phyloP scores from a whole-genome alignment of 2,797 vertebrate genomes.

The Cryptoblepharus egeriae region DNA sequence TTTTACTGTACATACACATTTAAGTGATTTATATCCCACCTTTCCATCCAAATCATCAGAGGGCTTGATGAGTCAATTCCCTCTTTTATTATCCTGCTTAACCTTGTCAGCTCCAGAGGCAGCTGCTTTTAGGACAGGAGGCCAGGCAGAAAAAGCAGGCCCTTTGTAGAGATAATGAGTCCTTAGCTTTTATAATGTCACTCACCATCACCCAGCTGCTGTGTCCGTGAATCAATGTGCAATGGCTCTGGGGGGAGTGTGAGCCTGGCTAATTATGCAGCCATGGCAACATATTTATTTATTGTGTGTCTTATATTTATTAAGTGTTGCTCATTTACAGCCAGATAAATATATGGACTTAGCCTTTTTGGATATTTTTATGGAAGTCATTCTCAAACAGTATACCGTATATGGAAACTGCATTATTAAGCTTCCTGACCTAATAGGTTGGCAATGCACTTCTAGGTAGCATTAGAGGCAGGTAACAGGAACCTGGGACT shows the following conservation, averaged over 20 bases:
- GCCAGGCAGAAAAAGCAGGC: not conserved
- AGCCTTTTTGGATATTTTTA: not conserved
- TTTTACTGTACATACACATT: too few relatives aligned
- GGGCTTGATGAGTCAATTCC: not conserved
- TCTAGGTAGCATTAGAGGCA: too few relatives aligned
- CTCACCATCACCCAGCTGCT: not conserved
- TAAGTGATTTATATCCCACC: too few relatives aligned
- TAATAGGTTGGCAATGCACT: too few relatives aligned
- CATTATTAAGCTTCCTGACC: not conserved
- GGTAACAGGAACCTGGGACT: too few relatives aligned
- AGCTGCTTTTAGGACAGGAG: not conserved
- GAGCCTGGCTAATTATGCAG: not conserved
- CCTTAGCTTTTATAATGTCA: not conserved
- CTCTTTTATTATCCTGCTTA: not conserved
- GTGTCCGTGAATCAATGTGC: not conserved
- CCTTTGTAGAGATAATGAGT: not conserved
- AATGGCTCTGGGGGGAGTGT: not conserved
- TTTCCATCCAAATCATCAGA: too few relatives aligned
- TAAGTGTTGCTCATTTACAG: not conserved
- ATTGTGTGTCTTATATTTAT: not conserved
- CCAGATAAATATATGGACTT: not conserved
- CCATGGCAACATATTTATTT: constrained; percentile 12
- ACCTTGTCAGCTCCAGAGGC: not conserved
- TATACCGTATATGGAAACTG: too few relatives aligned
- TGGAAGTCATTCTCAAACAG: not conserved